A percentile compares a stretch with the other conserved stretches of the same genome.
Evolutionary conservation across 64 coral and sea anemone species (phyloP).

Genomic region (Porites australiensis): DNA sequence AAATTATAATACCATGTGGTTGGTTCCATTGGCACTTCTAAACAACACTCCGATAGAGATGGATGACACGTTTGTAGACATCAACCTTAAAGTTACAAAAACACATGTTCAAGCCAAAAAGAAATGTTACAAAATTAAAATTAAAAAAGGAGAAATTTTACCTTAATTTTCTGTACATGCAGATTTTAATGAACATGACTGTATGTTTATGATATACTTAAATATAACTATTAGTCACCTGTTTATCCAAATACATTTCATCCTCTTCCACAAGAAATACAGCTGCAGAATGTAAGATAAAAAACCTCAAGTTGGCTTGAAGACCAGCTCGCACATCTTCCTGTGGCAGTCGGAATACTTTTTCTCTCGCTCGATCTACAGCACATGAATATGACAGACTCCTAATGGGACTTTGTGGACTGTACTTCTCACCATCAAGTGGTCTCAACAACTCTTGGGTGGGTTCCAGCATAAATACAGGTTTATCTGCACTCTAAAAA

Average conservation of each 20-base stretch:
- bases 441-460: background rate
- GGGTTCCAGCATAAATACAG: slow-evolving; percentile 84
- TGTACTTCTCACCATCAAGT: slow-evolving; percentile 34
- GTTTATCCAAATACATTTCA: slow-evolving; percentile 53
- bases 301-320: slow-evolving; percentile 89
- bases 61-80: slow-evolving; percentile 92
- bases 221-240: slow-evolving; percentile 50
- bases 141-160: too few relatives aligned
- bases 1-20: slow-evolving; percentile 83
- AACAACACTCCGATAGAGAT: slow-evolving; percentile 90
- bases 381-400: slow-evolving; percentile 76
- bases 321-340: slow-evolving; percentile 97
- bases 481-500: slow-evolving; percentile 75
- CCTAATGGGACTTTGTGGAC: slow-evolving; percentile 67
- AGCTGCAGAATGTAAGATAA: slow-evolving; percentile 88
- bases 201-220: too few relatives aligned
- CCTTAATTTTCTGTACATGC: too few relatives aligned
- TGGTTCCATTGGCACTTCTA: slow-evolving; percentile 92
- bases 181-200: too few relatives aligned
- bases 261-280: slow-evolving; percentile 89
- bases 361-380: slow-evolving; percentile 66
- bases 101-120: too few relatives aligned
- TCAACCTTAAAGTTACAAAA: slow-evolving; percentile 74
- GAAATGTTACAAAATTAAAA: too few relatives aligned
- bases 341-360: slow-evolving; percentile 30